phyloP scores from a whole-genome alignment of 2,888 invertebrate genomes.

The Phengaris arion region DNA sequence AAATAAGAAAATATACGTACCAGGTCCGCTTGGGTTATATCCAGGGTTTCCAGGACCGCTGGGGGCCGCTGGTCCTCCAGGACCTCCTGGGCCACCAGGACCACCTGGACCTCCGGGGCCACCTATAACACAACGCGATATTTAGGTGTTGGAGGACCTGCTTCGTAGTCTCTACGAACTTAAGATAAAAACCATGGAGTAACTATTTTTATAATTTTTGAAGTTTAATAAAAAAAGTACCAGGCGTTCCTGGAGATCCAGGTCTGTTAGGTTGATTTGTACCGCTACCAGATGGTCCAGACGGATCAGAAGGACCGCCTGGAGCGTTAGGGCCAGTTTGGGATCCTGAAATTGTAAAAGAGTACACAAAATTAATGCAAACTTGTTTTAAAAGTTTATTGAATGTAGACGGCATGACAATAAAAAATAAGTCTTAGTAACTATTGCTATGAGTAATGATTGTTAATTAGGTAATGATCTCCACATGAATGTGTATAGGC shows the following conservation, averaged over 20 bases:
- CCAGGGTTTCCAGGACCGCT: constrained; percentile 10
- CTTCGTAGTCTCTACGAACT: not conserved
- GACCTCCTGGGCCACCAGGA: constrained; percentile 40
- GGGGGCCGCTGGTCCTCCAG: not conserved
- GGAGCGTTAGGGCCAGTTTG: constrained; percentile 36
- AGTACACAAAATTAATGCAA: not conserved
- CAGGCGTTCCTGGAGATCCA: constrained; percentile 36
- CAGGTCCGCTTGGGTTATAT: constrained; percentile 42
- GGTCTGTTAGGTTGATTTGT: constrained; percentile 22
- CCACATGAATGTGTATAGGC: not conserved
- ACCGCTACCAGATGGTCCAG: constrained; percentile 31
- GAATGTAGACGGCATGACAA: not conserved
- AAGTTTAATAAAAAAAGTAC: not conserved
- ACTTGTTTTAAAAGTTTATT: not conserved
- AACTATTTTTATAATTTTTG: not conserved
- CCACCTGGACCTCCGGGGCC: constrained; percentile 39
- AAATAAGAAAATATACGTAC: constrained; percentile 28
- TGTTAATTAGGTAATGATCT: not conserved
- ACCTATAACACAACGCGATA: constrained; percentile 31
- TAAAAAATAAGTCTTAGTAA: not conserved
- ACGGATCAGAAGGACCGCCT: not conserved
- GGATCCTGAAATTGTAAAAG: not conserved
- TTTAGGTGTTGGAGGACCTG: not conserved
- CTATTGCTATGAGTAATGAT: not conserved
- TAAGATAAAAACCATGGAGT: not conserved